Percentiles rank a stretch among this genome's conserved stretches.
phyloP scores from a whole-genome alignment of 2,888 invertebrate genomes.

The Tenthredo scrophulariae region DNA sequence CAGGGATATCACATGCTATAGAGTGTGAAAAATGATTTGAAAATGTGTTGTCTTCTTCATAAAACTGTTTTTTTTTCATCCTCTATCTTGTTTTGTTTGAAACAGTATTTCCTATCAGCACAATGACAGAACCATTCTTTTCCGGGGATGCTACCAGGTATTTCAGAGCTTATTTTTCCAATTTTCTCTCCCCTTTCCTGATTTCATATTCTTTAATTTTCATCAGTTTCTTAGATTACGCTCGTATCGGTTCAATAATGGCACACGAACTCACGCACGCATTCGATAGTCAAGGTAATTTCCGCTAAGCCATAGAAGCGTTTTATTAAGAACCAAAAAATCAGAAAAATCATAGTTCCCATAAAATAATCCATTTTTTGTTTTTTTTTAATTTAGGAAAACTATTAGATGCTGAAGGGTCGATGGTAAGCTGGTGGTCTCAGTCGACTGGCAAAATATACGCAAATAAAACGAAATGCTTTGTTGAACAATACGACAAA shows the following conservation, averaged over 20 bases:
- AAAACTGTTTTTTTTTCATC: not conserved
- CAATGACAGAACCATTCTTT: conserved; percentile 41
- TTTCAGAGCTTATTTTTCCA: not conserved
- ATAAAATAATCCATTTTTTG: not conserved
- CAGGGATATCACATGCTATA: not conserved
- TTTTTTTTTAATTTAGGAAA: not conserved
- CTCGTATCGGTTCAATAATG: conserved; percentile 48
- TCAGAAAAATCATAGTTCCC: not conserved
- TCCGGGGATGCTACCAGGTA: conserved; percentile 28
- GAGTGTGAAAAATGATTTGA: not conserved
- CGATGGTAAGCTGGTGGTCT: conserved; percentile 40
- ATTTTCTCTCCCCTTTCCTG: not conserved
- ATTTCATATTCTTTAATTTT: not conserved
- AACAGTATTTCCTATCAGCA: conserved; percentile 48
- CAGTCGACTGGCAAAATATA: conserved; percentile 29
- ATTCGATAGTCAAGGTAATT: conserved; percentile 46
- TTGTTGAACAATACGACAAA: conserved; percentile 31
- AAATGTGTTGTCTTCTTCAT: not conserved
- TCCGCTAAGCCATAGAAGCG: not conserved
- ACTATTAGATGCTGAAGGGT: conserved; percentile 45
- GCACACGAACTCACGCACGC: conserved; percentile 48
- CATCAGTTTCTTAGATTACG: conserved; percentile 38
- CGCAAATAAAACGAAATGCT: conserved; percentile 29
- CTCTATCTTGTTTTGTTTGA: not conserved
- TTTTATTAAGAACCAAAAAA: not conserved